phyloP scores from a whole-genome alignment of 2,797 vertebrate genomes.

The Mus minutoides region DNA sequence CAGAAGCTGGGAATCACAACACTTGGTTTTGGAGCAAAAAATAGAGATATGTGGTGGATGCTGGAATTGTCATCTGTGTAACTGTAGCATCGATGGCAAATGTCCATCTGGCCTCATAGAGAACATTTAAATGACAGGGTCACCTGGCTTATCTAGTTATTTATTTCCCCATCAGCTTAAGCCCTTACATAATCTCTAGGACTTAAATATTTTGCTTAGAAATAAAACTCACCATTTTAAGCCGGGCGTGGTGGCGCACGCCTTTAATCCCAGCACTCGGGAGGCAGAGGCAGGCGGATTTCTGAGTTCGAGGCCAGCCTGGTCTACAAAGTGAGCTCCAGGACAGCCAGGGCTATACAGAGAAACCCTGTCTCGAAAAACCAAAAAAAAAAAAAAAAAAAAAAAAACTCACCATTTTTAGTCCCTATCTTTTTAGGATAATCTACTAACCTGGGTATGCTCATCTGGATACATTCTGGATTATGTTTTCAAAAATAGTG shows the following conservation, averaged over 20 bases:
- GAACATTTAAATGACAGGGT: not conserved
- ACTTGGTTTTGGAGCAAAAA: constrained; percentile 35
- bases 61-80: not conserved
- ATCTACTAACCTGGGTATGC: not conserved
- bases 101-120: not conserved
- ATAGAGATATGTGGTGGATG: not conserved
- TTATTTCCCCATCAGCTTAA: not conserved
- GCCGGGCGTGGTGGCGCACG: no score
- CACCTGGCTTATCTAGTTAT: not conserved
- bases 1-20: constrained; percentile 20
- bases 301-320: no score
- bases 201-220: constrained; percentile 55
- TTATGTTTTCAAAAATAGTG: constrained; percentile 40
- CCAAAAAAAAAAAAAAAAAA: no score
- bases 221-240: constrained; percentile 43
- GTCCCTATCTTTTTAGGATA: not conserved
- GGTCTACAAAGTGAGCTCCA: no score
- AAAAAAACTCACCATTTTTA: constrained; percentile 36
- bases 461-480: constrained; percentile 46
- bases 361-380: no score
- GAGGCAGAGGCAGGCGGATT: no score
- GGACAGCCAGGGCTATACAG: no score
- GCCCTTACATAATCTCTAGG: constrained; percentile 26
- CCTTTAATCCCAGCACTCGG: no score
- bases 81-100: not conserved